phyloP scores from a whole-genome alignment of 2,113 vertebrate genomes.

The Mobula birostris region DNA sequence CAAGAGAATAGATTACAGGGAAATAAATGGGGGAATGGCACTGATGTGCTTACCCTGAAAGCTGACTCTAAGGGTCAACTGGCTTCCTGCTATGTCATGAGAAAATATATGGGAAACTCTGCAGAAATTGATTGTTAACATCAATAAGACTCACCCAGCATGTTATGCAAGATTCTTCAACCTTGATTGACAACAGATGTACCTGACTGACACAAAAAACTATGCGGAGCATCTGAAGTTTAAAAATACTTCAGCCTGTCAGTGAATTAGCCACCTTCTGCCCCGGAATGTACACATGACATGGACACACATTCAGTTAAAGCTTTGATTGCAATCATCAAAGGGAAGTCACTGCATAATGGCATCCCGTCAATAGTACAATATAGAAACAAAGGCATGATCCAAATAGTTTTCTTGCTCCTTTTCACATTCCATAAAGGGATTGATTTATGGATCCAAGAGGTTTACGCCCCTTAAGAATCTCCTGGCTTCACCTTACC shows the following conservation, averaged over 20 bases:
- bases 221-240: not conserved
- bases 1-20: too few relatives aligned
- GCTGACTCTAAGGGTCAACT: too few relatives aligned
- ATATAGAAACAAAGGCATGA: not conserved
- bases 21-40: too few relatives aligned
- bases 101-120: not conserved
- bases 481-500: not conserved
- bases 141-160: not conserved
- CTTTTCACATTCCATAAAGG: not conserved
- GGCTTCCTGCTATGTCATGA: too few relatives aligned
- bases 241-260: not conserved
- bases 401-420: not conserved
- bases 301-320: not conserved
- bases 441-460: not conserved
- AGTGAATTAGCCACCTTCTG: not conserved
- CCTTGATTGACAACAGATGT: not conserved
- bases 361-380: not conserved
- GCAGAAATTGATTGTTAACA: not conserved
- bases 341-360: not conserved
- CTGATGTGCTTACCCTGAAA: too few relatives aligned
- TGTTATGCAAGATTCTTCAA: not conserved
- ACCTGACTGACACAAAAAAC: not conserved
- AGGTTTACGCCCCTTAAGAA: not conserved
- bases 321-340: not conserved
- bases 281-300: not conserved